Conservation (phyloP, 2,888 invertebrate genomes). For the Drosophila borealis region DNA sequence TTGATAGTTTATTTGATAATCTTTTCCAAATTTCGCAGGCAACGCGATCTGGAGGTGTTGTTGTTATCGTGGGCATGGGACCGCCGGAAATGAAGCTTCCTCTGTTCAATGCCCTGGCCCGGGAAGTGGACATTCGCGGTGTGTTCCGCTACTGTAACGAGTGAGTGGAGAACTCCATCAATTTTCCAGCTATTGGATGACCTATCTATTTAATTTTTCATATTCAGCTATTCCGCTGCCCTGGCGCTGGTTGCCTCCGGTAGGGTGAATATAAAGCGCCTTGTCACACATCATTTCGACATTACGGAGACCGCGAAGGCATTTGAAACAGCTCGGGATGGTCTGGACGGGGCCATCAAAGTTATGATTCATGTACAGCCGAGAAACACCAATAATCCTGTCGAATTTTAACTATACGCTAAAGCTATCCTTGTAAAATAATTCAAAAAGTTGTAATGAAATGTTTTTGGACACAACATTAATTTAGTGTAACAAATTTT, state of each 20-base stretch:
- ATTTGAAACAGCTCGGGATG: slow-evolving; percentile 92
- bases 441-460: not conserved
- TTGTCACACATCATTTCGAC: slow-evolving; percentile 93
- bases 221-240: slow-evolving; percentile 90
- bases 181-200: not conserved
- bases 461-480: not conserved
- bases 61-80: slow-evolving; percentile 95
- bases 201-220: not conserved
- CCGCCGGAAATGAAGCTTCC: slow-evolving; percentile 92
- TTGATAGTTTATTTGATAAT: not conserved
- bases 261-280: slow-evolving; percentile 91
- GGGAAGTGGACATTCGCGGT: slow-evolving; percentile 97
- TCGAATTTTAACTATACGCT: slow-evolving; percentile 48
- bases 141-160: slow-evolving; percentile 97
- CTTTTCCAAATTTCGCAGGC: slow-evolving; percentile 86
- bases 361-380: slow-evolving; percentile 93
- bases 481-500: not conserved
- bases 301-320: slow-evolving; percentile 92
- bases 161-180: slow-evolving; percentile 85
- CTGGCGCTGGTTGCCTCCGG: slow-evolving; percentile 91
- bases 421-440: not conserved
- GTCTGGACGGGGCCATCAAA: slow-evolving; percentile 91
- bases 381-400: slow-evolving; percentile 86
- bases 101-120: slow-evolving; percentile 90
- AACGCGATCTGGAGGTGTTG: slow-evolving; percentile 93